Conservation (phyloP, 2,113 vertebrate species). For the Callipepla californica region DNA sequence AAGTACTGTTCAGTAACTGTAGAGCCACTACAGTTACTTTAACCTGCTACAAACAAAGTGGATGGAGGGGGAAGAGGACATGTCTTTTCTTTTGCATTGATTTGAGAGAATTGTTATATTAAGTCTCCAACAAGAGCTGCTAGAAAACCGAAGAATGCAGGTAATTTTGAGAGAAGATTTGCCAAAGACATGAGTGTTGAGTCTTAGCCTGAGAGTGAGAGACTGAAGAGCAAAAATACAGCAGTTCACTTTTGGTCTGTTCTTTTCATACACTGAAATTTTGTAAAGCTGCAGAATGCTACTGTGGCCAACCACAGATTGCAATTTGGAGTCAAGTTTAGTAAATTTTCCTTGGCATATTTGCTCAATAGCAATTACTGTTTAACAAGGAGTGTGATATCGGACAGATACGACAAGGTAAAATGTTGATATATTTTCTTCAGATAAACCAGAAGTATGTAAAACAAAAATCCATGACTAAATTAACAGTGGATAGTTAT, state of each 20-base stretch:
- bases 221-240: not conserved
- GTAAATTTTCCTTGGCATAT: not conserved
- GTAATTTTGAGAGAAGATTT: not conserved
- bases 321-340: not conserved
- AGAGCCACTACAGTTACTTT: not conserved
- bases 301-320: not conserved
- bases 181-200: not conserved
- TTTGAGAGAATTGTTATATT: not conserved
- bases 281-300: not conserved
- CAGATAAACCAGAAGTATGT: not conserved
- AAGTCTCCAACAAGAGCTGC: not conserved
- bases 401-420: not conserved
- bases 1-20: not conserved
- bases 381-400: not conserved
- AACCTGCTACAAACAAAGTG: not conserved
- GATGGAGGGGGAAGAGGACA: not conserved
- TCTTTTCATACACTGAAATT: not conserved
- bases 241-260: not conserved
- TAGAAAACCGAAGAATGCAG: not conserved
- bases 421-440: slow-evolving; percentile 18
- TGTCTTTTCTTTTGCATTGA: slow-evolving; percentile 35
- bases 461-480: not conserved
- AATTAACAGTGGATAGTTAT: not conserved
- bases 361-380: not conserved
- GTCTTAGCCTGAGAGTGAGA: not conserved